A percentile compares a stretch with the other conserved stretches of the same genome.
Conservation (phyloP, 2,888 invertebrate genomes). For the Chorisops tibialis region DNA sequence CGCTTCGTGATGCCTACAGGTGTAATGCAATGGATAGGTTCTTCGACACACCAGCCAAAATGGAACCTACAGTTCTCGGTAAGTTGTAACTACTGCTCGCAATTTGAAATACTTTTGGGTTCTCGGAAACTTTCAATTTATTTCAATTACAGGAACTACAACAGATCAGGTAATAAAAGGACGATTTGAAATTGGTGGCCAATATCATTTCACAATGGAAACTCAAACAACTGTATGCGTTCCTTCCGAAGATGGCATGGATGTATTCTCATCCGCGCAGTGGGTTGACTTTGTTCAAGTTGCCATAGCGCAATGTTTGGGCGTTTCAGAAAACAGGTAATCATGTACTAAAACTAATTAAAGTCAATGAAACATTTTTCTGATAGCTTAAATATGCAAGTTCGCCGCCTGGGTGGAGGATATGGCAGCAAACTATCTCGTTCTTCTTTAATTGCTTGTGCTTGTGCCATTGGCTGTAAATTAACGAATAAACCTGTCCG, state of each 20-base stretch:
- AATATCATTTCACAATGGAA: slow-evolving; percentile 71
- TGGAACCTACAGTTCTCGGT: slow-evolving; percentile 37
- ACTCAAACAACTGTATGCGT: slow-evolving; percentile 60
- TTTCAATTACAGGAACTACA: slow-evolving; percentile 22
- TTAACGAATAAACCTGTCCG: slow-evolving; percentile 61
- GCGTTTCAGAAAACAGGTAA: slow-evolving; percentile 55
- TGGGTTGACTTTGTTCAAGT: slow-evolving; percentile 58
- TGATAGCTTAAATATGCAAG: slow-evolving; percentile 57
- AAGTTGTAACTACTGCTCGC: background rate
- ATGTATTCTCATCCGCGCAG: slow-evolving; percentile 61
- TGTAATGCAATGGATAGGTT: slow-evolving; percentile 36
- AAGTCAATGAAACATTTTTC: slow-evolving; percentile 63
- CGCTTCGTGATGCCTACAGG: slow-evolving; percentile 52
- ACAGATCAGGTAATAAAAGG: slow-evolving; percentile 52
- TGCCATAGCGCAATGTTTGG: slow-evolving; percentile 56
- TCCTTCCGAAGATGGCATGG: slow-evolving; percentile 65
- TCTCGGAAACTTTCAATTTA: too few relatives aligned
- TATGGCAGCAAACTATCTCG: slow-evolving; percentile 68
- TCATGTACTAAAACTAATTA: too few relatives aligned
- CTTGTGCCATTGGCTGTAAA: slow-evolving; percentile 63
- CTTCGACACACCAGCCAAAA: slow-evolving; percentile 8
- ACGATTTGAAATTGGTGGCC: slow-evolving; percentile 55
- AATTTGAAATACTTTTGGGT: too few relatives aligned
- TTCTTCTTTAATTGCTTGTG: slow-evolving; percentile 57
- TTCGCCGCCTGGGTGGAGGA: slow-evolving; percentile 65